Base-by-base conservation (phyloP, 2,888 invertebrate species). In the Andrena chrysosceles region DNA sequence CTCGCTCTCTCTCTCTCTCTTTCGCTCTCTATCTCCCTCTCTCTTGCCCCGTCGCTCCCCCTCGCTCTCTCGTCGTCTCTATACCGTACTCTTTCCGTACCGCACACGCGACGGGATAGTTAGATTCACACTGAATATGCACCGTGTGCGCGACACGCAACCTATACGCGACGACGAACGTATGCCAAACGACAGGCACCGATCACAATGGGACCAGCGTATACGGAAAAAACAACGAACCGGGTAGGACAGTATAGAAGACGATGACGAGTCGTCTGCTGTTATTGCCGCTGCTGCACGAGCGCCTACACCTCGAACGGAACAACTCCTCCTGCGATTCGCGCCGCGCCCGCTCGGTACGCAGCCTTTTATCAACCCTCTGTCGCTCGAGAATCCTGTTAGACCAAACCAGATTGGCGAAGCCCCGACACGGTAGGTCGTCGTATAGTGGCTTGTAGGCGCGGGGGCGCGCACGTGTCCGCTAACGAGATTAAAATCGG, bases 401-500 rank as follows among this genome's bases (percentile, higher is more conserved):
- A 96, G 95, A 95, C 95, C 95, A 96, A 96, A 96, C 96, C 95
- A 96, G 96, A 96, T 96, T 96, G 95, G 95, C 95, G 96, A 96
- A 96, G 88, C 88, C 88, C 86, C 86, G 84, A 69, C 84, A 87
- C 86, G 74, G 75, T 78, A 85, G 71, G 84, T 84, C 78, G 80
- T 75, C 78, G 87, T 82, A 67, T 80, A 84, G 85, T 81, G 83
- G 85, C 75, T 78, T 81, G 73, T 85, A 62, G 78, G 86, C 84
- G 89, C 88, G 85, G 94, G 91, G 95, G 91, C 94, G 94, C 94
- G 95, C 96, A 95, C 95, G 95, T 95, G 95, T 95, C 95, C 95
- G 95, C 95, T 96, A 96, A 96, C 95, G 95, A 95, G 96, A 96
- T 96, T 96, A 96, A 95, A 95, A 95, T 95, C 95, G 95, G 81